A percentile compares a stretch with the other conserved stretches of the same genome.
Evolutionary conservation across 2,888 invertebrate genomes (phyloP).

Genomic region (Agriopis aurantiaria): DNA sequence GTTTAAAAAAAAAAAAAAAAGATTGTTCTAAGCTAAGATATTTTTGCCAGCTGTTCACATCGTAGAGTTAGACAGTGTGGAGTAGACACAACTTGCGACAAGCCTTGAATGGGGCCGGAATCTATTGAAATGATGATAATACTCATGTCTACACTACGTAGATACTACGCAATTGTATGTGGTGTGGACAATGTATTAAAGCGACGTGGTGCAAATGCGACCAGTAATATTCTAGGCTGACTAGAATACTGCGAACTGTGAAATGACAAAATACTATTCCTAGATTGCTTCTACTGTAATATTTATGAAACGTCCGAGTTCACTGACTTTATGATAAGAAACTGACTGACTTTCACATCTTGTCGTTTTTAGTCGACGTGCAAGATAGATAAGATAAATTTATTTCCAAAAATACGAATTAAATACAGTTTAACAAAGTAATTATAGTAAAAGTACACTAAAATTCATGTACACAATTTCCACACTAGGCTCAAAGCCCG

Average conservation of each 20-base stretch:
- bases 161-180: conserved; percentile 4
- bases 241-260: neutral
- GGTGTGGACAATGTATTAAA: neutral
- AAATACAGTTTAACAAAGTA: no score
- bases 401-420: neutral
- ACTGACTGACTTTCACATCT: conserved; percentile 5
- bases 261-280: conserved; percentile 5
- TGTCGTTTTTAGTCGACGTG: conserved; percentile 5
- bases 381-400: neutral
- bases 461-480: no score
- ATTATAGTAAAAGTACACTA: no score
- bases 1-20: no score
- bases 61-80: conserved; percentile 2
- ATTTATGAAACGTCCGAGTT: conserved; percentile 10
- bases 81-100: conserved; percentile 42
- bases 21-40: no score
- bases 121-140: conserved; percentile 28
- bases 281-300: conserved; percentile 3
- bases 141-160: no score
- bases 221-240: neutral
- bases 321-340: neutral
- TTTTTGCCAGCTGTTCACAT: conserved; percentile 21
- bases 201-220: conserved; percentile 1
- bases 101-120: conserved; percentile 32
- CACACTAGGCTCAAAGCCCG: no score